These are phyloP conservation scores for Ondatra zibethicus DNA, from an alignment of 2,113 vertebrate species.

Conservation along the genomic window DNA sequence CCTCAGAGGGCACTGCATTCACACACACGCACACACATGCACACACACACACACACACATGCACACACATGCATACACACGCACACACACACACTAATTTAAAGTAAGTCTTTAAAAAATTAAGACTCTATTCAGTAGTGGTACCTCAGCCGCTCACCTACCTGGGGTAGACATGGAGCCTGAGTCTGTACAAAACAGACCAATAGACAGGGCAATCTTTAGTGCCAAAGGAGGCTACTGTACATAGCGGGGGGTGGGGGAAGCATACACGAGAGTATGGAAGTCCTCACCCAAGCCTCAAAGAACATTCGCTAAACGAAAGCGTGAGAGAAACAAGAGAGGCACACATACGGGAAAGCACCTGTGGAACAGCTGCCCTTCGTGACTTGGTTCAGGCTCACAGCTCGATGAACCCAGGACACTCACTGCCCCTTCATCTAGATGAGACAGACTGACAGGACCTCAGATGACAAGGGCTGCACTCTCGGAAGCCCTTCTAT, in stretches of 20 bases:
- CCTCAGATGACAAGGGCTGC: neutral
- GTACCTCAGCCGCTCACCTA: accelerated
- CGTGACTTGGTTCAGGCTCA: neutral
- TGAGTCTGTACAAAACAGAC: neutral
- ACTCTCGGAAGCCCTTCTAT: neutral
- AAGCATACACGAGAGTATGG: neutral
- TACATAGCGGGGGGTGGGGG: neutral
- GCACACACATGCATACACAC: too few relatives aligned
- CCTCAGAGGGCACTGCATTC: neutral
- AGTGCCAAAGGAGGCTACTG: neutral
- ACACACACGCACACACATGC: neutral
- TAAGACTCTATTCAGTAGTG: neutral
- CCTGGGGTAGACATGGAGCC: neutral
- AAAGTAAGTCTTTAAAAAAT: neutral
- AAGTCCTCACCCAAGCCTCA: neutral
- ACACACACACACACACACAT: neutral
- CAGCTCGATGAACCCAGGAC: neutral
- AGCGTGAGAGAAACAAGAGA: neutral
- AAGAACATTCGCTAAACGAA: too few relatives aligned
- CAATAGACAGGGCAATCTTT: neutral
- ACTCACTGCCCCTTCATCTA: neutral
- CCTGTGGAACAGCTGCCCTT: neutral
- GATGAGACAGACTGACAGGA: neutral
- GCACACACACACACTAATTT: neutral
- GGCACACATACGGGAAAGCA: neutral